Percentiles rank a stretch among this genome's conserved stretches.
Evolutionary conservation across 2,113 vertebrate species (phyloP).

Genomic region (Toxotes chatareus): DNA sequence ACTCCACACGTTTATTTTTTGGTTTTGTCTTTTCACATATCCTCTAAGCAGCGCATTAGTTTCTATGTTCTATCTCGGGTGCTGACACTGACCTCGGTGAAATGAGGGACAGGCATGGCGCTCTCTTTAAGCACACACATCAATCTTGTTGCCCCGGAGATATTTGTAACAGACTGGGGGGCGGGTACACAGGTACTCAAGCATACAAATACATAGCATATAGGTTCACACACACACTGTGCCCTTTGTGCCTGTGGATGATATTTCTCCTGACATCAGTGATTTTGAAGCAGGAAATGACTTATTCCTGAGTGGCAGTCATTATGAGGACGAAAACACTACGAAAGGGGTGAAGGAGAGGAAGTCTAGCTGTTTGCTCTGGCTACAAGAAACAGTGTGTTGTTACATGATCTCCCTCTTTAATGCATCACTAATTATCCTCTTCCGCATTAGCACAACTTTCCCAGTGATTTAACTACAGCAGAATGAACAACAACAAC

Average conservation of each 20-base stretch:
- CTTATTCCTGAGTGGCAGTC: slow-evolving; percentile 65
- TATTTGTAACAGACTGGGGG: slow-evolving; percentile 38
- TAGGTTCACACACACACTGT: not conserved
- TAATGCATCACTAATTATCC: slow-evolving; percentile 50
- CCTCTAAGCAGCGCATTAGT: slow-evolving; percentile 37
- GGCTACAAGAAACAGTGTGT: slow-evolving; percentile 31
- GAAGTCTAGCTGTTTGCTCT: slow-evolving; percentile 35
- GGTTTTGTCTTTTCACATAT: not conserved
- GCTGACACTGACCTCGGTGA: slow-evolving; percentile 64
- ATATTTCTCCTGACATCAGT: slow-evolving; percentile 57
- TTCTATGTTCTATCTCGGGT: slow-evolving; percentile 30
- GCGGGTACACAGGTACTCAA: slow-evolving; percentile 19
- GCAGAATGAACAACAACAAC: slow-evolving; percentile 20
- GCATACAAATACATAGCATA: slow-evolving; percentile 30
- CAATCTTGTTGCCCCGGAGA: slow-evolving; percentile 62
- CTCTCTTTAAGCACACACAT: slow-evolving; percentile 61
- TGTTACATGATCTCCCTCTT: slow-evolving; percentile 49
- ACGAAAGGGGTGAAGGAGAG: slow-evolving; percentile 52
- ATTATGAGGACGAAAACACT: slow-evolving; percentile 65
- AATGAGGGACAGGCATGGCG: slow-evolving; percentile 38
- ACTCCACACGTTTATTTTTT: not conserved
- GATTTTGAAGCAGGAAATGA: slow-evolving; percentile 69
- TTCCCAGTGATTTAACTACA: slow-evolving; percentile 53
- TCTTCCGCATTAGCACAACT: slow-evolving; percentile 49
- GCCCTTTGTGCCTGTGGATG: slow-evolving; percentile 33